A percentile compares a stretch with the other conserved stretches of the same genome.
These are phyloP conservation scores for Myanophis thanlyinensis DNA, from an alignment of 2,113 vertebrate genomes.

Conservation along the genomic window DNA sequence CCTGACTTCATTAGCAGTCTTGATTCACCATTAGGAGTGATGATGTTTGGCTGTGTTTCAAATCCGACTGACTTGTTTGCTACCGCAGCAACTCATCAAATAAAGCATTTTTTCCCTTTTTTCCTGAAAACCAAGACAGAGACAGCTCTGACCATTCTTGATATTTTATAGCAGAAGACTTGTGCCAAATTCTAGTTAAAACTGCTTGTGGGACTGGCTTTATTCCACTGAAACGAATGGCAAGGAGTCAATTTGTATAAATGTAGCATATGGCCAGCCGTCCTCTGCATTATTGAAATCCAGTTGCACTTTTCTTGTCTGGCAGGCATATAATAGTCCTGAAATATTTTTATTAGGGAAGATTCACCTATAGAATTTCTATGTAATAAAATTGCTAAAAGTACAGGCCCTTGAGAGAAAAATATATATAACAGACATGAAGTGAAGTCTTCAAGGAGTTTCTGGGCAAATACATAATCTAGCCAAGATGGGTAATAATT, in stretches of 20 bases:
- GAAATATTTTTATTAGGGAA: not conserved
- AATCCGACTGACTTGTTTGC: not conserved
- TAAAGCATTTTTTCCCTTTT: too few relatives aligned
- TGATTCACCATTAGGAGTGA: not conserved
- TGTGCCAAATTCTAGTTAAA: constrained; percentile 25
- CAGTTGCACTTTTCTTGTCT: not conserved
- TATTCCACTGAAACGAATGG: not conserved
- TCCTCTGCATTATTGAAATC: constrained; percentile 1
- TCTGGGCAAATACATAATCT: not conserved
- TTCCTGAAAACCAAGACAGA: not conserved
- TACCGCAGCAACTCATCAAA: not conserved
- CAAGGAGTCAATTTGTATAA: constrained; percentile 23
- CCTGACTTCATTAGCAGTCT: not conserved
- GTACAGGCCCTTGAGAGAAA: not conserved
- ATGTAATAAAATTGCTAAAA: not conserved
- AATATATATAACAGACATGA: not conserved
- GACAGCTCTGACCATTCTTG: not conserved
- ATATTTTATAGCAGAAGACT: constrained; percentile 20
- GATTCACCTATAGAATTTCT: not conserved
- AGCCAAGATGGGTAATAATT: not conserved
- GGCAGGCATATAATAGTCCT: not conserved
- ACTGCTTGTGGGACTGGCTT: constrained; percentile 16
- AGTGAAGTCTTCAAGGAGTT: not conserved
- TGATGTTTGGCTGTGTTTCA: not conserved
- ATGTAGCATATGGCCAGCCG: constrained; percentile 13